Conservation (phyloP, 2,888 invertebrate genomes). For the Mythimna pallens region DNA sequence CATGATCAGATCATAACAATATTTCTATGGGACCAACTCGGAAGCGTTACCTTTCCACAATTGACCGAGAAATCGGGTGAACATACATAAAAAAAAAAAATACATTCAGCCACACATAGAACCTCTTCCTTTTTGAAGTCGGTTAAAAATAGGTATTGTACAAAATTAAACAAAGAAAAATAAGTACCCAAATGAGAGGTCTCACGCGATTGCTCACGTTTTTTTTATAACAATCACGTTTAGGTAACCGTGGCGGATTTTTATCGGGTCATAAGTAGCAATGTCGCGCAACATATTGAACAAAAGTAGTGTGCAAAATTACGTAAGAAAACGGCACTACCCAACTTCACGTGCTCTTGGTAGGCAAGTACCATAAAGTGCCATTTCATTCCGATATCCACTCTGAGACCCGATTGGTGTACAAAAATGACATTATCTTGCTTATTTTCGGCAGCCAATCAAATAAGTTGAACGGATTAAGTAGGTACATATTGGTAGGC, state of each 20-base stretch:
- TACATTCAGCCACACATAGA: no score
- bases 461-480: not conserved
- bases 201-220: not conserved
- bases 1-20: no score
- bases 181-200: not conserved
- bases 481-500: not conserved
- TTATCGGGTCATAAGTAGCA: slow-evolving; percentile 12
- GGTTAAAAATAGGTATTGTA: no score
- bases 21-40: no score
- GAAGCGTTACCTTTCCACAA: no score
- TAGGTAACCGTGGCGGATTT: not conserved
- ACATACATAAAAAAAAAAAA: no score
- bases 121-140: no score
- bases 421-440: not conserved
- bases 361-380: slow-evolving; percentile 16
- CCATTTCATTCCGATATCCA: slow-evolving; percentile 33
- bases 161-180: not conserved
- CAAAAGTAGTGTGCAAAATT: slow-evolving; percentile 37
- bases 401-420: slow-evolving; percentile 18
- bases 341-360: slow-evolving; percentile 5
- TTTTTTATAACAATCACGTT: not conserved
- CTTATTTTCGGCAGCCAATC: slow-evolving; percentile 21
- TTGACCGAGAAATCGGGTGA: no score
- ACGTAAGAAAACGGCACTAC: not conserved
- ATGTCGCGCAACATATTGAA: not conserved